Conservation (phyloP, 2,888 invertebrate species). For the Drosophila nr. fundita region DNA sequence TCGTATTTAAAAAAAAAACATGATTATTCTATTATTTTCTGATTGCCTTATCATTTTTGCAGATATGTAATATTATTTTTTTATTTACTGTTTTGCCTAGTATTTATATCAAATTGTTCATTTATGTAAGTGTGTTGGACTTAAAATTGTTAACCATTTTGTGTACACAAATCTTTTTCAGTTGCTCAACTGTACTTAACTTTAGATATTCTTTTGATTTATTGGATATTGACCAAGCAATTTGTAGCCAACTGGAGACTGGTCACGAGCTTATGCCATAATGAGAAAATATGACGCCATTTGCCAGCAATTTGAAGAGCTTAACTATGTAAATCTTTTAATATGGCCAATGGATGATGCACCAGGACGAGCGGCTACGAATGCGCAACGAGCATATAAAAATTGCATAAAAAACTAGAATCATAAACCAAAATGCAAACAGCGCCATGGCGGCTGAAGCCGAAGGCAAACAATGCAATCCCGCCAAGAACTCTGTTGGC, state of each 20-base stretch:
- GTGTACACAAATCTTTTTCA: not conserved
- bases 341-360: conserved; percentile 72
- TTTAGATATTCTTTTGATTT: conserved; percentile 40
- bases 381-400: conserved; percentile 9
- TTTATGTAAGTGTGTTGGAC: not conserved
- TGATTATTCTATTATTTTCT: not conserved
- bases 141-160: not conserved
- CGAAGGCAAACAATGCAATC: conserved; percentile 78
- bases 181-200: conserved; percentile 18
- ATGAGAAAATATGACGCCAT: conserved; percentile 69
- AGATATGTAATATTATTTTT: not conserved
- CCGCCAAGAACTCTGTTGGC: conserved; percentile 58
- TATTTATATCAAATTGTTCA: not conserved
- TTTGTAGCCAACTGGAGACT: conserved; percentile 25
- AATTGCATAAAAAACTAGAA: conserved; percentile 54
- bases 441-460: conserved; percentile 65
- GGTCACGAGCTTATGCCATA: conserved; percentile 45
- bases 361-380: conserved; percentile 1
- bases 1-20: no score
- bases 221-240: conserved; percentile 26
- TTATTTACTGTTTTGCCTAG: not conserved
- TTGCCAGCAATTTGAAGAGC: conserved; percentile 63
- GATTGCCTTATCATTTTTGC: not conserved
- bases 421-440: conserved; percentile 76
- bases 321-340: conserved; percentile 76